Conservation (phyloP, 2,888 invertebrate genomes). For the Amphipyra berbera region DNA sequence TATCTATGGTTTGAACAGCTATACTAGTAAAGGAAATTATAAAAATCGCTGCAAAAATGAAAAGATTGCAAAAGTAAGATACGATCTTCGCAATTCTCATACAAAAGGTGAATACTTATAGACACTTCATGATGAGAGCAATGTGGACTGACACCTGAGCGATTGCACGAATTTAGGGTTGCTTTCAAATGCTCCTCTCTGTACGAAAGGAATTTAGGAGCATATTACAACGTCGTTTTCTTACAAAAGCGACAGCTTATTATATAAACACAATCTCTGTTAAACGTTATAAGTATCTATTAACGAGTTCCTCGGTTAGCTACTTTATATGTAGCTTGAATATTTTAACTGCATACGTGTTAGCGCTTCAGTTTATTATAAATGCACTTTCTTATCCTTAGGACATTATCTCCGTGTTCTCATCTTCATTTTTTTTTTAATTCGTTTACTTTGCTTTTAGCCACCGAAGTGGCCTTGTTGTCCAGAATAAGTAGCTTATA, state of each 20-base stretch:
- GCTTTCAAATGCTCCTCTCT: constrained; percentile 29
- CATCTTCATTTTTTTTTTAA: too few species aligned
- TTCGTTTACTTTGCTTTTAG: too few species aligned
- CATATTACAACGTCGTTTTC: constrained; percentile 37
- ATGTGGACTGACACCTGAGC: constrained; percentile 41
- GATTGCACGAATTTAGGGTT: constrained; percentile 32
- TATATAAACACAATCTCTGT: constrained; percentile 36
- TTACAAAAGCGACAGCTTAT: constrained; percentile 36
- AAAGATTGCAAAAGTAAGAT: not conserved
- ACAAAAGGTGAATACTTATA: not conserved
- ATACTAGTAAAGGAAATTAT: too few species aligned
- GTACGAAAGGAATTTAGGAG: constrained; percentile 37
- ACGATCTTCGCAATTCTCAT: not conserved
- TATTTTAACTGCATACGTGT: constrained; percentile 8
- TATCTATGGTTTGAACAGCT: too few species aligned
- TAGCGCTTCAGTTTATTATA: not conserved
- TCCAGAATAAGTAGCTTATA: too few species aligned
- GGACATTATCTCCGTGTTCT: too few species aligned
- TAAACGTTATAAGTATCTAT: constrained; percentile 29
- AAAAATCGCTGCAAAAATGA: not conserved
- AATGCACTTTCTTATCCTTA: too few species aligned
- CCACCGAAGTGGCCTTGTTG: too few species aligned
- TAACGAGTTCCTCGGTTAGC: constrained; percentile 17
- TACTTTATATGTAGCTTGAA: constrained; percentile 30
- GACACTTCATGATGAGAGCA: constrained; percentile 23